A percentile compares a stretch with the other conserved stretches of the same genome.
These are phyloP conservation scores for Corvus hawaiiensis DNA, from an alignment of 2,113 vertebrate genomes.

Conservation along the genomic window DNA sequence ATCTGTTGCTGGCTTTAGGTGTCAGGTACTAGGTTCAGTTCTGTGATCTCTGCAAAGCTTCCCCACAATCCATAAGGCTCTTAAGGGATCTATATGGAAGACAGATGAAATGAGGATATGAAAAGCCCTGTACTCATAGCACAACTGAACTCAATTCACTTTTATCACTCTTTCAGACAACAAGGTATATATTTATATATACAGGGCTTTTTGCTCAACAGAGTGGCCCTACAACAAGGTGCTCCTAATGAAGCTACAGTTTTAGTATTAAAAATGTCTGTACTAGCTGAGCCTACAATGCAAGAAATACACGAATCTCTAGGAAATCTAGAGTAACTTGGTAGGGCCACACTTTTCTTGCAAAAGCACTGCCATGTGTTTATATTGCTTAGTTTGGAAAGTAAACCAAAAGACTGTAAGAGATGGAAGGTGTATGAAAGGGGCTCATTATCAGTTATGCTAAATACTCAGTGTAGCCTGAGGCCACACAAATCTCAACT, in stretches of 20 bases:
- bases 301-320: not conserved
- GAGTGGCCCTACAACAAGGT: not conserved
- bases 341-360: not conserved
- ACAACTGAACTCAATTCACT: not conserved
- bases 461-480: conserved; percentile 3
- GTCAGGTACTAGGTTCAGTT: not conserved
- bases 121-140: not conserved
- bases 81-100: not conserved
- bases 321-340: not conserved
- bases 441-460: not conserved
- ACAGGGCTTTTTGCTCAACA: not conserved
- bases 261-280: not conserved
- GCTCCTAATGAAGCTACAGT: not conserved
- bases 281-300: not conserved
- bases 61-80: not conserved
- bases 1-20: not conserved
- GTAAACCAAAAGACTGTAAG: not conserved
- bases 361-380: not conserved
- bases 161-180: not conserved
- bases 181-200: not conserved
- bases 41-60: not conserved
- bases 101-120: not conserved
- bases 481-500: not conserved
- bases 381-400: not conserved
- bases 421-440: not conserved